Evolutionary conservation across 2,113 vertebrate genomes (phyloP).

Genomic region (Nannospalax galili): DNA sequence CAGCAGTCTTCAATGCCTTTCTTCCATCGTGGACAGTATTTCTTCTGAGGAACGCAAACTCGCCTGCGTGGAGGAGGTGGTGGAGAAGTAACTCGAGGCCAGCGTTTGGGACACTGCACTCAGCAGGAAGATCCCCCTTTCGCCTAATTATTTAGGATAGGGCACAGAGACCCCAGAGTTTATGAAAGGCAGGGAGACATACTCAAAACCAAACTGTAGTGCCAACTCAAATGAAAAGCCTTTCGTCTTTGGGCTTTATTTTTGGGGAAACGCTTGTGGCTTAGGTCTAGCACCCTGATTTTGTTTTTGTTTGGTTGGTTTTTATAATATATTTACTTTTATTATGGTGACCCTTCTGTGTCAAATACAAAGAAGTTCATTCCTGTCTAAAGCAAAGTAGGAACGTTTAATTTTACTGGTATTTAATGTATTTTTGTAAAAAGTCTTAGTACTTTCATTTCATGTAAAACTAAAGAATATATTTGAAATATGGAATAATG

Average conservation of each 20-base stretch:
- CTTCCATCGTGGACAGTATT: slow-evolving; percentile 99
- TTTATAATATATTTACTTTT: slow-evolving; percentile 76
- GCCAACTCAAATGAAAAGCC: neutral
- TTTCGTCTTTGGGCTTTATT: slow-evolving; percentile 48
- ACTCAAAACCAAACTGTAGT: slow-evolving; percentile 41
- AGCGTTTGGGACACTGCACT: neutral
- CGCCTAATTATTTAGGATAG: slow-evolving; percentile 62
- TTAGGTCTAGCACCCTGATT: slow-evolving; percentile 40
- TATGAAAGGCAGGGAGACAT: slow-evolving; percentile 36
- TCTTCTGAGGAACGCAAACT: slow-evolving; percentile 91
- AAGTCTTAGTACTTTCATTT: slow-evolving; percentile 82
- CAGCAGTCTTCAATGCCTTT: slow-evolving; percentile 95
- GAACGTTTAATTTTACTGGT: slow-evolving; percentile 71
- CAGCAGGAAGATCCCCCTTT: slow-evolving; percentile 35
- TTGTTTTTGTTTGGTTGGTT: slow-evolving; percentile 9
- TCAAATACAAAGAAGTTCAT: slow-evolving; percentile 82
- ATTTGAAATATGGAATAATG: slow-evolving; percentile 83
- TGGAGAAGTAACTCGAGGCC: slow-evolving; percentile 83
- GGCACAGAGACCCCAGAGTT: slow-evolving; percentile 52
- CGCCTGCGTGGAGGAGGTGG: slow-evolving; percentile 83
- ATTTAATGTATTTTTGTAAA: slow-evolving; percentile 86
- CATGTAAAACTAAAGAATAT: slow-evolving; percentile 81
- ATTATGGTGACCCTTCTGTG: slow-evolving; percentile 63
- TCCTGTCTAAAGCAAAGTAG: slow-evolving; percentile 84
- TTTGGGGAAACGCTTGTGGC: slow-evolving; percentile 57